phyloP scores from a whole-genome alignment of 2,888 invertebrate species.

The Rhorus exstirpatorius region DNA sequence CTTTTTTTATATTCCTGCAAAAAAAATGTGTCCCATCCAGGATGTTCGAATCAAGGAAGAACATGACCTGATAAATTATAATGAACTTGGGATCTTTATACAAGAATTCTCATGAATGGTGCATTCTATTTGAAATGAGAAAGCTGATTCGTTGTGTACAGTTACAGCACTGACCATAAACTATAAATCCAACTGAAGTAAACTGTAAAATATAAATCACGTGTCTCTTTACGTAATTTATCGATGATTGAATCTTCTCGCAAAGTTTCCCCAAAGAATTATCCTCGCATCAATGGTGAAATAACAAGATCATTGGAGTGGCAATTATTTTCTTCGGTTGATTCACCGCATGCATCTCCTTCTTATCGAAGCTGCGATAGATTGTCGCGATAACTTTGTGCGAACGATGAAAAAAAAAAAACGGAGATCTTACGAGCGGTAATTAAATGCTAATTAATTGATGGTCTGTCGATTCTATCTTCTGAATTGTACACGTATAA shows the following conservation, averaged over 20 bases:
- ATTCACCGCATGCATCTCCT: not conserved
- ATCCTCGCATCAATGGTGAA: not conserved
- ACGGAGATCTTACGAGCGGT: not conserved
- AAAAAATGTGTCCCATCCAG: slow-evolving; percentile 1
- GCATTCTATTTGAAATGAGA: not conserved
- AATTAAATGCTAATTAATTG: slow-evolving; percentile 50
- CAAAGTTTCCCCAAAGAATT: slow-evolving; percentile 1
- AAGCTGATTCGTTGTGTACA: not conserved
- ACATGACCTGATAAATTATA: not conserved
- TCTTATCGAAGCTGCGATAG: not conserved
- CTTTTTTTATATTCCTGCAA: not conserved
- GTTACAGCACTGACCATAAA: not conserved
- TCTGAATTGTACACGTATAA: not conserved
- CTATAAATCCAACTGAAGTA: not conserved
- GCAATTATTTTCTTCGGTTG: slow-evolving; percentile 11
- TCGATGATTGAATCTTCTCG: slow-evolving; percentile 4
- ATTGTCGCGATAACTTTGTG: slow-evolving; percentile 9
- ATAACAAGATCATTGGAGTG: slow-evolving; percentile 1
- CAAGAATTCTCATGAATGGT: too few relatives aligned
- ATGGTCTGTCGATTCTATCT: slow-evolving; percentile 17
- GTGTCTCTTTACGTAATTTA: slow-evolving; percentile 18
- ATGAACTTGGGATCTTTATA: slow-evolving; percentile 3
- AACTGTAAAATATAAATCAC: not conserved
- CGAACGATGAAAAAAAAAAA: not conserved
- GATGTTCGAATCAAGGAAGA: not conserved